Base-by-base conservation (phyloP, 2,888 invertebrate genomes). In the Bimastos eiseni region DNA sequence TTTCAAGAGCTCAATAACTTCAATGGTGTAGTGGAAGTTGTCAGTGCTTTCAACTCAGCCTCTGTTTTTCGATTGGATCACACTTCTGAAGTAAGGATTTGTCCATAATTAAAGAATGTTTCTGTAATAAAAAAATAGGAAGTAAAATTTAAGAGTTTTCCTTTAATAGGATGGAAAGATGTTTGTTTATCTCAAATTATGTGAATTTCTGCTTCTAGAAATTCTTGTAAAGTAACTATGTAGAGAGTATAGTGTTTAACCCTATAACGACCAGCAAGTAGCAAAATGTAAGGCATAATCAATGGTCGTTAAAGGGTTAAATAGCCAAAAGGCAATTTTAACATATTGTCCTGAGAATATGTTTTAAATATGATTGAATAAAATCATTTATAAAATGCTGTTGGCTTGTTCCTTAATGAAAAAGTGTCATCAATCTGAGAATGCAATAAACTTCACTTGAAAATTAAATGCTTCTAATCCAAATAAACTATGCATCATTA, bases 1-100 rank as follows among this genome's bases (percentile, higher is more conserved):
- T 96, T 99, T 94, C 97, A 98, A 92, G 98, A 99, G 95, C 96
- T 99, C 92, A 99, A 99, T 96, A 99, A 99, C 96, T 99, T 99
- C 95, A 99, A 98, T 95, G 99, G 98, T 0, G 98, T 99, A 90
- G 96, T 99, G 91, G 98, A 98, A 70, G 97, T 98, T 91, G 97
- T 97, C 89, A 97, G 98, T 91, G 99, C 99, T 55, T 97, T 98
- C 96, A 97, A 97, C 90, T 98, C 98, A 83, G 98, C 99, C 30
- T 97, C 98, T 90, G 98, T 99, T 89, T 97, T 97, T 95, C 96
- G 99, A 44, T 96, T 99, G 90, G 96, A 97, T 93, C 96, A 96
- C 94, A 98, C 98, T 89, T 94, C 94, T 92, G 94, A 93, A 93
- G 95, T 95, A 92, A 93, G 94, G 93, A 83, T 34, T 33, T 37